phyloP scores from a whole-genome alignment of 2,113 vertebrate genomes.

The mouse (Mus musculus) region DNA sequence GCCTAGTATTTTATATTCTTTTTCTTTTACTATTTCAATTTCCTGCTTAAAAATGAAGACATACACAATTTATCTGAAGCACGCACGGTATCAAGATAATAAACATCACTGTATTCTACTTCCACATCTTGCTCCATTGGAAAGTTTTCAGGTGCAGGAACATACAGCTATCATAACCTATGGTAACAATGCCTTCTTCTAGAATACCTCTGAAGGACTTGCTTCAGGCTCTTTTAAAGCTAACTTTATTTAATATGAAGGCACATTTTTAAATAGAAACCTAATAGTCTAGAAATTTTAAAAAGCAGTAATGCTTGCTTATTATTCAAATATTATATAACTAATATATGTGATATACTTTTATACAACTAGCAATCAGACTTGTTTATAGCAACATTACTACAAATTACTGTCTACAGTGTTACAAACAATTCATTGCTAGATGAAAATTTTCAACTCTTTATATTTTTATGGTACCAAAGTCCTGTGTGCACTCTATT shows the following conservation, averaged over 20 bases:
- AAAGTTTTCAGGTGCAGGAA: neutral
- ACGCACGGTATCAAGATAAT: neutral
- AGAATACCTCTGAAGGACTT: neutral
- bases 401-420: neutral
- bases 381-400: neutral
- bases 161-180: neutral
- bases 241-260: neutral
- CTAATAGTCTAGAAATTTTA: neutral
- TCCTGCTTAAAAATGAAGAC: neutral
- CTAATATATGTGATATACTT: neutral
- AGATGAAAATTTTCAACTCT: neutral
- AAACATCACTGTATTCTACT: neutral
- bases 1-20: neutral
- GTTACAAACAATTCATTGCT: neutral
- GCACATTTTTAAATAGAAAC: neutral
- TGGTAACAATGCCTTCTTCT: neutral
- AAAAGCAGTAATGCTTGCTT: neutral
- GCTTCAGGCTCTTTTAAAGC: neutral
- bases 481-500: neutral
- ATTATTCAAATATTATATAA: neutral
- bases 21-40: neutral
- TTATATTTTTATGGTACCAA: neutral
- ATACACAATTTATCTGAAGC: neutral
- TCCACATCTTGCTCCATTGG: neutral
- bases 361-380: neutral